These are phyloP conservation scores for Paragorgia papillata DNA, from an alignment of 92 coral and sea anemone genomes.

Conservation along the genomic window DNA sequence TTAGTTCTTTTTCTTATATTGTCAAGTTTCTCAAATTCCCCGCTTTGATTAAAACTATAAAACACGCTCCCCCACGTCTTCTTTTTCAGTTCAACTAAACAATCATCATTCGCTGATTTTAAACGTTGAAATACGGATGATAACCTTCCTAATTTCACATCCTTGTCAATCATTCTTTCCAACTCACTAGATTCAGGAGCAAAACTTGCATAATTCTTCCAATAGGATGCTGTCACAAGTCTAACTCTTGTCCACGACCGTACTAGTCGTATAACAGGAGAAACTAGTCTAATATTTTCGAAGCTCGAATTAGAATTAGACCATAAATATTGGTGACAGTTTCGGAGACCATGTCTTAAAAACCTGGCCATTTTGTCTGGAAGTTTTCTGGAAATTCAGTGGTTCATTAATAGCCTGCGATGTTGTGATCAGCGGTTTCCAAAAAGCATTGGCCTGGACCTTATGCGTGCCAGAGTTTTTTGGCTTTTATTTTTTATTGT, in stretches of 20 bases:
- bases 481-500: no score
- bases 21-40: slow-evolving; percentile 68
- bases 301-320: background rate
- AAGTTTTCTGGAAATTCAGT: no score
- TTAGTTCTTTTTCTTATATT: slow-evolving; percentile 58
- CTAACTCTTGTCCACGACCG: background rate
- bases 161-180: slow-evolving; percentile 33
- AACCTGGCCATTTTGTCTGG: background rate
- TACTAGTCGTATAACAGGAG: background rate
- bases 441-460: no score
- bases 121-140: slow-evolving; percentile 40
- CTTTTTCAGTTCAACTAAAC: slow-evolving; percentile 27
- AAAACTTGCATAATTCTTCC: background rate
- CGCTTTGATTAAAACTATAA: slow-evolving; percentile 55
- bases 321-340: background rate
- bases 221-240: background rate
- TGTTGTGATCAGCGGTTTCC: no score
- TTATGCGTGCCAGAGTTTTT: no score
- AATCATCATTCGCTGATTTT: slow-evolving; percentile 28
- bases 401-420: no score
- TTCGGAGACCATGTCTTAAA: background rate
- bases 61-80: slow-evolving; percentile 56
- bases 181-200: background rate
- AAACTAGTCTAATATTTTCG: background rate
- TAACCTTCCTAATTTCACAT: slow-evolving; percentile 39